phyloP scores from a whole-genome alignment of 2,113 vertebrate species.

The Pogona vitticeps region DNA sequence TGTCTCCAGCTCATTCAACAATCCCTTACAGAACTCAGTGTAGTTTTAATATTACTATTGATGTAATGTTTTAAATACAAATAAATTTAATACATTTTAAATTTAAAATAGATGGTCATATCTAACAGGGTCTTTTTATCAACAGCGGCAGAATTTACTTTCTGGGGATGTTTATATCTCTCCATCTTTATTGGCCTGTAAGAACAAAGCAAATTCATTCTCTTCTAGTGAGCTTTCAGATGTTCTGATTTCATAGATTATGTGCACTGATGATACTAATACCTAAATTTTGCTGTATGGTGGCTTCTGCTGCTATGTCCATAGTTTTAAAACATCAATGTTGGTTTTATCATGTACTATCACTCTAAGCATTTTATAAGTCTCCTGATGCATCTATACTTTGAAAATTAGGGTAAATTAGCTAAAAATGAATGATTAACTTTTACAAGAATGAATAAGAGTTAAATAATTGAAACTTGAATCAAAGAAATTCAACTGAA shows the following conservation, averaged over 20 bases:
- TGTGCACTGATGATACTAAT: background rate
- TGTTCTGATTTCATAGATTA: background rate
- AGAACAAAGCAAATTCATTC: background rate
- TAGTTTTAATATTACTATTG: no score
- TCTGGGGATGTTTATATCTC: no score
- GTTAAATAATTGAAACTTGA: background rate
- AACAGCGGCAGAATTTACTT: background rate
- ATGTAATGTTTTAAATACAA: no score
- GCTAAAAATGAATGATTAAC: background rate
- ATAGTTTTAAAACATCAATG: background rate
- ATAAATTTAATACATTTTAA: no score
- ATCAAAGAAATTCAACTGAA: no score
- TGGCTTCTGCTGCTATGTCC: background rate
- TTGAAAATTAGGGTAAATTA: background rate
- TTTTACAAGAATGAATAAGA: background rate
- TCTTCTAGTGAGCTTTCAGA: background rate
- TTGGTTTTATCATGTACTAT: background rate
- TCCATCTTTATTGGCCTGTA: background rate
- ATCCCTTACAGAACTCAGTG: no score
- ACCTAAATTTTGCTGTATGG: background rate
- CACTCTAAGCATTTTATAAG: background rate
- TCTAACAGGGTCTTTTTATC: background rate
- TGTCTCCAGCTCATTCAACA: no score
- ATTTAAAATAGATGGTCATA: background rate
- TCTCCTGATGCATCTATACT: background rate